A percentile compares a stretch with the other conserved stretches of the same genome.
phyloP scores from a whole-genome alignment of 1,140 invertebrate genomes.

The Drosophila ogumai region DNA sequence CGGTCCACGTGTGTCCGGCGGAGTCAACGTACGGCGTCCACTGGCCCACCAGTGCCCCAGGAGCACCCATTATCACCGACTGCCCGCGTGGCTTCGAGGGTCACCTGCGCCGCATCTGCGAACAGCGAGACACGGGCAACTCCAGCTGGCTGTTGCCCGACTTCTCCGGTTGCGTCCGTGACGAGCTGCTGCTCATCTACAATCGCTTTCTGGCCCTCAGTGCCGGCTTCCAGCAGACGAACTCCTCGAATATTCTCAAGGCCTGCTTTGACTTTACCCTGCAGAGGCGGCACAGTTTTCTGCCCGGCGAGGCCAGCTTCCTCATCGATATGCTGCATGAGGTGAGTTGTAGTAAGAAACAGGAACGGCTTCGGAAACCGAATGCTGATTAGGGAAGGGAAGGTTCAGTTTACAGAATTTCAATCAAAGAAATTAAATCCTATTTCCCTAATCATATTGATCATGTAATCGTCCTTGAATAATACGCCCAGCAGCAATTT shows the following conservation, averaged over 20 bases:
- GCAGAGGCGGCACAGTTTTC: slow-evolving; percentile 71
- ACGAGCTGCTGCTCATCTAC: slow-evolving; percentile 88
- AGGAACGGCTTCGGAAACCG: neutral
- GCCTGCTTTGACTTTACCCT: slow-evolving; percentile 81
- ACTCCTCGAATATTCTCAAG: slow-evolving; percentile 85
- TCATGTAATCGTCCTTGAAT: slow-evolving; percentile 8
- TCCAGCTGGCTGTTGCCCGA: slow-evolving; percentile 90
- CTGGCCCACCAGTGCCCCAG: slow-evolving; percentile 88
- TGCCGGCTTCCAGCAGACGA: slow-evolving; percentile 88
- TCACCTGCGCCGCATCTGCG: slow-evolving; percentile 86
- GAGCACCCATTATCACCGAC: slow-evolving; percentile 86
- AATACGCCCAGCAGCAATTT: neutral
- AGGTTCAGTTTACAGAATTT: neutral
- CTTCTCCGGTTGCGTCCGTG: slow-evolving; percentile 89
- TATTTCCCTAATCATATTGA: slow-evolving; percentile 6
- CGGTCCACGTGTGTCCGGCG: slow-evolving; percentile 86
- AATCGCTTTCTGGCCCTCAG: slow-evolving; percentile 88
- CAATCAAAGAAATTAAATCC: neutral
- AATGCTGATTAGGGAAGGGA: neutral
- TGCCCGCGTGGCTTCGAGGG: slow-evolving; percentile 87
- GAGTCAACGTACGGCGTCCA: slow-evolving; percentile 85
- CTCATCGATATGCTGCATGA: slow-evolving; percentile 83
- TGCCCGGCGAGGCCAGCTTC: slow-evolving; percentile 83
- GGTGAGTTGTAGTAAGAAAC: slow-evolving; percentile 78
- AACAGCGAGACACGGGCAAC: slow-evolving; percentile 87